phyloP scores from a whole-genome alignment of 2,797 vertebrate species.

The Sphenopsis melanotis region DNA sequence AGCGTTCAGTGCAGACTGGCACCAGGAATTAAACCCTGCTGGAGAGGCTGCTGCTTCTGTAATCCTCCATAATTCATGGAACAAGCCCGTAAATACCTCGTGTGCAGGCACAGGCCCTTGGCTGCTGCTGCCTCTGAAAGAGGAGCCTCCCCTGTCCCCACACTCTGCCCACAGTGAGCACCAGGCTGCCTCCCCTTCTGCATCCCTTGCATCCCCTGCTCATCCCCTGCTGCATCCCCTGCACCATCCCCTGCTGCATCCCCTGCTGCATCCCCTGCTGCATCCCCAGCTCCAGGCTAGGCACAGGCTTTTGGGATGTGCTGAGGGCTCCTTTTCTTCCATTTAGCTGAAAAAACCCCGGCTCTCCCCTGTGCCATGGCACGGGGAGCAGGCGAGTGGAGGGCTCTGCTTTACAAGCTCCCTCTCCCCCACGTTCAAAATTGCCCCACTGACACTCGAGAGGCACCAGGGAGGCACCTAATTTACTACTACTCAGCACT shows the following conservation, averaged over 20 bases:
- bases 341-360: rapidly evolving
- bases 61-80: constrained; percentile 65
- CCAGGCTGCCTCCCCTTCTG: background rate
- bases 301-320: rapidly evolving
- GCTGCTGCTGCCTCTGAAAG: background rate
- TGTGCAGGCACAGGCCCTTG: constrained; percentile 46
- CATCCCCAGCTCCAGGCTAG: background rate
- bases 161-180: rapidly evolving
- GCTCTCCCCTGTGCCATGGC: rapidly evolving
- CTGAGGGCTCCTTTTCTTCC: background rate
- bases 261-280: background rate
- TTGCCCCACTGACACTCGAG: background rate
- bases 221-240: background rate
- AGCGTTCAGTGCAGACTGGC: background rate
- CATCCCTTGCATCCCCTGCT: background rate
- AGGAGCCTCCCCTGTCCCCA: background rate
- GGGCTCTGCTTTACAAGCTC: background rate
- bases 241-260: background rate
- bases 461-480: constrained; percentile 41
- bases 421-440: background rate
- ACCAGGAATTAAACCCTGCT: constrained; percentile 52
- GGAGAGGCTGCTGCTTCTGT: constrained; percentile 51
- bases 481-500: constrained; percentile 46
- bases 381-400: background rate
- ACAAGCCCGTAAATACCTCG: background rate